Evolutionary conservation across 2,113 vertebrate genomes (phyloP).

Genomic region (Cyanoderma ruficeps): DNA sequence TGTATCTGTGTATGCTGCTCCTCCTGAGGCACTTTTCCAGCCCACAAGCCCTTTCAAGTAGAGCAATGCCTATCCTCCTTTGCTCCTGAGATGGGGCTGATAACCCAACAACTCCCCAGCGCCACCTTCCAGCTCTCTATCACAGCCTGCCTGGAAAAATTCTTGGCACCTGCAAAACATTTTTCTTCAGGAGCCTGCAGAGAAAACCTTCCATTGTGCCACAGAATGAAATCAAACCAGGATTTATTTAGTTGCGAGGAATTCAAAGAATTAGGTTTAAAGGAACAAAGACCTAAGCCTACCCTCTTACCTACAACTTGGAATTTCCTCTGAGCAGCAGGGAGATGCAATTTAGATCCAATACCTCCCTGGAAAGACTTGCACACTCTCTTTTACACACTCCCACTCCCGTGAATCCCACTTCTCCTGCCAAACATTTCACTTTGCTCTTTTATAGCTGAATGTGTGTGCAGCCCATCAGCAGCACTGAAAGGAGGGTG

Average conservation of each 20-base stretch:
- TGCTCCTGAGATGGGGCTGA: neutral
- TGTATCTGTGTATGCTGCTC: neutral
- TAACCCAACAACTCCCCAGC: neutral
- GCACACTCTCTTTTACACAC: neutral
- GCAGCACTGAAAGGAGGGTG: neutral
- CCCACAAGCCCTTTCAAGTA: neutral
- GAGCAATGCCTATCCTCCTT: neutral
- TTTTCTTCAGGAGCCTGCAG: neutral
- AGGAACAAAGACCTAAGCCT: neutral
- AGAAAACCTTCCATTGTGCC: constrained; percentile 2
- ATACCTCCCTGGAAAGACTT: neutral
- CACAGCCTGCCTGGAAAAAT: neutral
- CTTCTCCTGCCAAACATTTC: neutral
- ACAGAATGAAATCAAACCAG: constrained; percentile 11
- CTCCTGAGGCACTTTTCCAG: neutral
- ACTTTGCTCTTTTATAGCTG: neutral
- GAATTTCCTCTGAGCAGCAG: neutral
- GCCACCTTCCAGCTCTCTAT: neutral
- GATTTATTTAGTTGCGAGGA: neutral
- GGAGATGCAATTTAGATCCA: neutral
- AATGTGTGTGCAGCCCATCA: neutral
- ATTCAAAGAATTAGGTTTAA: constrained; percentile 22
- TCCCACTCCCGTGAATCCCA: neutral
- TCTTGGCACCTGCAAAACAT: neutral
- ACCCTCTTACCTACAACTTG: neutral